Conservation (phyloP, 1,140 invertebrate species). For the Euschistus heros region DNA sequence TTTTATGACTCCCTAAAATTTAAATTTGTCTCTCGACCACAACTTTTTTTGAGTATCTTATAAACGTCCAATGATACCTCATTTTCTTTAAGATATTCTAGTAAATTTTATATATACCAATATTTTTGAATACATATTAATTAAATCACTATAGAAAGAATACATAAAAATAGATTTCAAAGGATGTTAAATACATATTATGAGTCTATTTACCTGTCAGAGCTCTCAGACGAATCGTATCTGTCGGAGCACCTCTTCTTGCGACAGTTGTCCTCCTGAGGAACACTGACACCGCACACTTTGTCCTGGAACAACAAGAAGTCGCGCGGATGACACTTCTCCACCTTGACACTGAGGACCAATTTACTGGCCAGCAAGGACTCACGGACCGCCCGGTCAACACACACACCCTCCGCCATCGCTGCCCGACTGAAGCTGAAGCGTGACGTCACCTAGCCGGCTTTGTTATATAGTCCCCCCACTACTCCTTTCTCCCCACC, state of each 20-base stretch:
- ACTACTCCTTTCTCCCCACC: neutral
- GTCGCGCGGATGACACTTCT: constrained; percentile 5
- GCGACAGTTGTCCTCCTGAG: constrained; percentile 40
- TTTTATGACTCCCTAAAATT: too few species aligned
- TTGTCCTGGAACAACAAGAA: constrained; percentile 5
- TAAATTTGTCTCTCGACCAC: too few species aligned
- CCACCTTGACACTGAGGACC: constrained; percentile 15
- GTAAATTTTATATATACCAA: too few species aligned
- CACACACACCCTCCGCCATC: constrained; percentile 26
- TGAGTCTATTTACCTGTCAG: constrained; percentile 83
- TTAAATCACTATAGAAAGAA: too few species aligned
- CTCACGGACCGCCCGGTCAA: constrained; percentile 16
- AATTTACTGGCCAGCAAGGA: constrained; percentile 16
- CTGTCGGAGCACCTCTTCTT: constrained; percentile 75
- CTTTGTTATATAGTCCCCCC: constrained; percentile 8
- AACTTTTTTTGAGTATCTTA: too few species aligned
- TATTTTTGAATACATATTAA: too few species aligned
- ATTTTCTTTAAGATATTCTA: too few species aligned
- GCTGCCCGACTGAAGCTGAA: constrained; percentile 16
- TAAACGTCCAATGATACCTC: too few species aligned
- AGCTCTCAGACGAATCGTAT: constrained; percentile 80
- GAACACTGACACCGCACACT: constrained; percentile 17
- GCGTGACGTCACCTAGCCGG: constrained; percentile 13
- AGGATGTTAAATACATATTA: too few species aligned
- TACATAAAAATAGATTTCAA: too few species aligned